Evolutionary conservation across 2,888 invertebrate species (phyloP).

Genomic region (Hyposoter dolosus): DNA sequence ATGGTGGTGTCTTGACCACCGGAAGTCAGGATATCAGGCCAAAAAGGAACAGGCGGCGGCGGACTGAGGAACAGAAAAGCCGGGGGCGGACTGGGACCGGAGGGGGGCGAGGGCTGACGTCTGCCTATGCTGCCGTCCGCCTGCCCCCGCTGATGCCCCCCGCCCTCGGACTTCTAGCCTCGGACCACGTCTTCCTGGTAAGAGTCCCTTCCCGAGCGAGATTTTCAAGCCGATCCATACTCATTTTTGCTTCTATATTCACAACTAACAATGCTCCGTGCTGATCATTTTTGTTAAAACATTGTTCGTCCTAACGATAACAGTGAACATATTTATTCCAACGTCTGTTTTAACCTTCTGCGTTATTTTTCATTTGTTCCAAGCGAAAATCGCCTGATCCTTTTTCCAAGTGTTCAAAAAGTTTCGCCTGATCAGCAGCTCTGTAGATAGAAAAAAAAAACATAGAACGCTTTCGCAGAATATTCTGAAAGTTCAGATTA

Average conservation of each 20-base stretch:
- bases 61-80: constrained; percentile 84
- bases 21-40: constrained; percentile 75
- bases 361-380: background rate
- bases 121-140: constrained; percentile 85
- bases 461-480: too few relatives aligned
- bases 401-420: background rate
- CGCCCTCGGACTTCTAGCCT: constrained; percentile 85
- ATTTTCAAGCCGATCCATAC: constrained; percentile 40
- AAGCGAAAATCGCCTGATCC: background rate
- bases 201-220: constrained; percentile 76
- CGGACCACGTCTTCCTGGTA: constrained; percentile 85
- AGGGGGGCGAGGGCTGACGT: constrained; percentile 84
- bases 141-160: constrained; percentile 88
- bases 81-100: constrained; percentile 84
- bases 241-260: constrained; percentile 18
- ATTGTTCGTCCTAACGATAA: constrained; percentile 1
- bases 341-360: background rate
- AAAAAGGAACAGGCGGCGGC: constrained; percentile 83
- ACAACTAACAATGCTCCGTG: background rate
- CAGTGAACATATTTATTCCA: background rate
- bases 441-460: too few relatives aligned
- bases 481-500: too few relatives aligned
- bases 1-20: constrained; percentile 62
- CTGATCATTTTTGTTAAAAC: background rate
- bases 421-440: background rate